phyloP scores from a whole-genome alignment of 2,797 vertebrate genomes.

The Acanthiza pusilla region DNA sequence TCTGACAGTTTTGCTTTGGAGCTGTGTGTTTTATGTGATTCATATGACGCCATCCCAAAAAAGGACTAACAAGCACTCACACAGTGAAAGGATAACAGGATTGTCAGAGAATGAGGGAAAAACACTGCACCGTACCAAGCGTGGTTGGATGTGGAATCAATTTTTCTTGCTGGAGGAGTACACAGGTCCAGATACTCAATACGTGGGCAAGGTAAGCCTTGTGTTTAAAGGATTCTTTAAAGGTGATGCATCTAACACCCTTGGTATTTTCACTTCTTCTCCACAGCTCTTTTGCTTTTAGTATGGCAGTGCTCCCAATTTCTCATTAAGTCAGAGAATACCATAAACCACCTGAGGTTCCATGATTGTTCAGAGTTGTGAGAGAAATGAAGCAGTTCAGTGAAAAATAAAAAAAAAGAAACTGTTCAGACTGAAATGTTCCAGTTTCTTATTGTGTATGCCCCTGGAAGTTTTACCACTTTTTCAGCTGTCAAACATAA shows the following conservation, averaged over 20 bases:
- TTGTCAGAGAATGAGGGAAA: conserved; percentile 76
- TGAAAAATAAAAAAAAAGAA: background rate
- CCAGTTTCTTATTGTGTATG: background rate
- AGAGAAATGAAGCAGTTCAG: background rate
- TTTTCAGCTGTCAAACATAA: background rate
- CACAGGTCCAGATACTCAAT: conserved; percentile 93
- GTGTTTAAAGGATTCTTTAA: background rate
- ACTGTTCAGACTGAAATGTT: background rate
- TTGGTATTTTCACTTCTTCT: background rate
- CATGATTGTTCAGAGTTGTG: background rate
- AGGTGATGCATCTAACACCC: background rate
- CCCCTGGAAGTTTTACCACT: background rate
- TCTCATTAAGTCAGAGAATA: background rate
- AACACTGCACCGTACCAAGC: conserved; percentile 88
- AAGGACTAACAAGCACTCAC: conserved; percentile 73
- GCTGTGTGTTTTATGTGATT: conserved; percentile 38
- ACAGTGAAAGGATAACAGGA: conserved; percentile 63
- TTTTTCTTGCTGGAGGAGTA: conserved; percentile 98
- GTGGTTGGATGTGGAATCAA: conserved; percentile 99
- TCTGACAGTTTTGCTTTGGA: conserved; percentile 68
- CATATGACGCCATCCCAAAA: conserved; percentile 39
- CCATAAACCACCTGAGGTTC: background rate
- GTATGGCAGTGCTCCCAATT: background rate
- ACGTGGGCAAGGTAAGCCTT: conserved; percentile 93
- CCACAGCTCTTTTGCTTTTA: background rate